A percentile compares a stretch with the other conserved stretches of the same genome.
phyloP scores from a whole-genome alignment of 2,797 vertebrate genomes.

The Danio kyathit region DNA sequence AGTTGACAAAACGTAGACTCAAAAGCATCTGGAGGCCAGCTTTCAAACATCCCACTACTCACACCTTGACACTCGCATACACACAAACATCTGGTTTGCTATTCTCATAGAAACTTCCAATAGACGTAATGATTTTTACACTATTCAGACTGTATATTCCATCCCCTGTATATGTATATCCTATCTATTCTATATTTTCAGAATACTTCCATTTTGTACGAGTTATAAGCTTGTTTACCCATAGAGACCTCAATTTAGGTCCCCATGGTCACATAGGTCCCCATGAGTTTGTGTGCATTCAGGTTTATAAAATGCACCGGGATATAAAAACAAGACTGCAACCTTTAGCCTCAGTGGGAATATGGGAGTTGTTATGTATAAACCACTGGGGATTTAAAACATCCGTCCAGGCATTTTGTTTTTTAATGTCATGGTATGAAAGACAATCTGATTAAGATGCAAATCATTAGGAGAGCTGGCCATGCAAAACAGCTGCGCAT shows the following conservation, averaged over 20 bases:
- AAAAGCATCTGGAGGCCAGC: slow-evolving; percentile 22
- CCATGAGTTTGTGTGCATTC: no score
- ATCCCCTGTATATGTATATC: no score
- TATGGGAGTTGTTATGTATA: not conserved
- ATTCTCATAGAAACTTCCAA: no score
- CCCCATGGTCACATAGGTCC: no score
- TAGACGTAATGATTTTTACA: no score
- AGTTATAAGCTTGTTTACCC: no score
- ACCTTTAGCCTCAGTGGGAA: not conserved
- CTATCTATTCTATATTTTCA: no score
- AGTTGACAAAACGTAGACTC: slow-evolving; percentile 23
- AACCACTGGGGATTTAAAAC: slow-evolving; percentile 24
- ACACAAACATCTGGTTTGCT: not conserved
- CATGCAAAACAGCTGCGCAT: not conserved
- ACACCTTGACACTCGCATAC: slow-evolving; percentile 25
- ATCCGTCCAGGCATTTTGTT: not conserved
- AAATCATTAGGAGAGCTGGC: not conserved
- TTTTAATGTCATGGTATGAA: not conserved
- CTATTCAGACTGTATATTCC: no score
- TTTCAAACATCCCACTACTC: not conserved
- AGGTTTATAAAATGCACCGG: no score
- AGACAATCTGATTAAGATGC: not conserved
- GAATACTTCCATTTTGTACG: no score
- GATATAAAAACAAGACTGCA: not conserved
- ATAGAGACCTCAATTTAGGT: no score